A percentile compares a stretch with the other conserved stretches of the same genome.
Evolutionary conservation across 1,140 invertebrate genomes (phyloP).

Genomic region (Aradophagus sp.): DNA sequence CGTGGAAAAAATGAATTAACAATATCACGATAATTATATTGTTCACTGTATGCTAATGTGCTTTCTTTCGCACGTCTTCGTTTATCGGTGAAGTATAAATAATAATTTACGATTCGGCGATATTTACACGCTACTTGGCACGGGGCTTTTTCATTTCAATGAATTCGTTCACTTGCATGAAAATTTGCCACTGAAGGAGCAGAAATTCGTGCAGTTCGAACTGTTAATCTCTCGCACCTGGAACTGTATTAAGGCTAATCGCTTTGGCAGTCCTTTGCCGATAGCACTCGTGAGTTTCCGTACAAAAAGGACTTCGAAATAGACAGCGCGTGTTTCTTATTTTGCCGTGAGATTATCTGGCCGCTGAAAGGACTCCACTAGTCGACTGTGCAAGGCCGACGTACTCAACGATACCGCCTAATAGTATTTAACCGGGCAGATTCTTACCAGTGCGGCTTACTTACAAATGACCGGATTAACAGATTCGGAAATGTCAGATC

Average conservation of each 20-base stretch:
- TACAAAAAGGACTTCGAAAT: constrained; percentile 56
- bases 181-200: constrained; percentile 52
- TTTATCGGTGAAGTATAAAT: too few relatives aligned
- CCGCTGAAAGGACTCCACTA: constrained; percentile 33
- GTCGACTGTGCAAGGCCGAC: constrained; percentile 38
- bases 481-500: constrained; percentile 51
- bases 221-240: constrained; percentile 58
- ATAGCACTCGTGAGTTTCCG: constrained; percentile 46
- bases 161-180: constrained; percentile 39
- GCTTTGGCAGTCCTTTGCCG: constrained; percentile 44
- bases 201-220: constrained; percentile 29
- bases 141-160: constrained; percentile 43
- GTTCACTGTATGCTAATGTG: too few relatives aligned
- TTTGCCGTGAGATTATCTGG: constrained; percentile 51
- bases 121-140: too few relatives aligned
- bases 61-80: too few relatives aligned
- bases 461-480: constrained; percentile 59
- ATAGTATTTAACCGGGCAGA: constrained; percentile 44
- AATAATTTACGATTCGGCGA: too few relatives aligned
- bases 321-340: constrained; percentile 58
- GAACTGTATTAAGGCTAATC: constrained; percentile 52
- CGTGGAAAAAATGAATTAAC: neutral
- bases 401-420: constrained; percentile 48
- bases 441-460: constrained; percentile 42
- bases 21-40: too few relatives aligned